phyloP scores from a whole-genome alignment of 2,888 invertebrate genomes.

The Cheilosia urbana region DNA sequence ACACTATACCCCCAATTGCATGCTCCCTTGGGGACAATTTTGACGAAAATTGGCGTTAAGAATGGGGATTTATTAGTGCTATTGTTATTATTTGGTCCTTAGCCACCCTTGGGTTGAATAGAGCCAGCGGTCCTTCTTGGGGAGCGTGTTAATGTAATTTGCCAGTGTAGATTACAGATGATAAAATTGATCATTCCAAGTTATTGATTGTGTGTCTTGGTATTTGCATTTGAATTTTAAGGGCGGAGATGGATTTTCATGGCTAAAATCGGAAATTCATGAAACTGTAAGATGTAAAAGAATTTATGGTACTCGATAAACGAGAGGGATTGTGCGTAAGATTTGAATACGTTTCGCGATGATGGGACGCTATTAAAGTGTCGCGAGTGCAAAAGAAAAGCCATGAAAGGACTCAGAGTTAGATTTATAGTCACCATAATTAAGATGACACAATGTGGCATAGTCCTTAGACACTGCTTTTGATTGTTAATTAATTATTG shows the following conservation, averaged over 20 bases:
- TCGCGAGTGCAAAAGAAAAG: background rate
- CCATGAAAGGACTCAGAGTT: background rate
- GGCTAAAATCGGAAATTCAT: constrained; percentile 41
- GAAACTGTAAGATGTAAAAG: constrained; percentile 17
- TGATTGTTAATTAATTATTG: constrained; percentile 64
- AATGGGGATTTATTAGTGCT: constrained; percentile 38
- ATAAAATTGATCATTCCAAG: constrained; percentile 58
- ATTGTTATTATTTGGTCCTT: constrained; percentile 52
- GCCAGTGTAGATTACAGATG: constrained; percentile 38
- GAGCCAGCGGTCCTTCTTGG: background rate
- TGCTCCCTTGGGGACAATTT: constrained; percentile 37
- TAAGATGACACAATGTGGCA: constrained; percentile 1
- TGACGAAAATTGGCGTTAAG: constrained; percentile 1
- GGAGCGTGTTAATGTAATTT: constrained; percentile 39
- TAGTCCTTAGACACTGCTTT: constrained; percentile 20
- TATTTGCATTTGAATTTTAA: background rate
- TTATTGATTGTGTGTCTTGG: constrained; percentile 53
- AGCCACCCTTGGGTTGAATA: too few relatives aligned
- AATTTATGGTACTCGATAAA: constrained; percentile 22
- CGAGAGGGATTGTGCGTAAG: constrained; percentile 5
- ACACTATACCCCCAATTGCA: constrained; percentile 1
- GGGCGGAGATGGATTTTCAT: constrained; percentile 7
- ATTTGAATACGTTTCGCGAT: constrained; percentile 35
- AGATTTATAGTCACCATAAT: background rate
- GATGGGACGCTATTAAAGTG: constrained; percentile 54